Percentiles rank a stretch among this genome's conserved stretches.
Evolutionary conservation across 2,113 vertebrate species (phyloP).

Genomic region (Coreoperca whiteheadi): DNA sequence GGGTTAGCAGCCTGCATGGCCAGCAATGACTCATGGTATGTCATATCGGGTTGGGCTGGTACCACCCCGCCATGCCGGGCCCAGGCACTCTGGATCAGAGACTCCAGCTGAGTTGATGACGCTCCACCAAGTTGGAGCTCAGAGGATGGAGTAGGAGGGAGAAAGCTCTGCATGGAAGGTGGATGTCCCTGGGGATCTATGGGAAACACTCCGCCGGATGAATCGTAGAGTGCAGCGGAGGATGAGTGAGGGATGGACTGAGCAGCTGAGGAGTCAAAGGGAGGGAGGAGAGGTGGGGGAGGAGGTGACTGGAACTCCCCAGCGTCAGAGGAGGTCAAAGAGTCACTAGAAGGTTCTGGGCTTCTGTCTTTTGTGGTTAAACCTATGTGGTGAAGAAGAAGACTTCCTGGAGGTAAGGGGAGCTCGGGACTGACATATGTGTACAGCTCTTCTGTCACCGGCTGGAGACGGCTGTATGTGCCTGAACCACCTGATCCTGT

Average conservation of each 20-base stretch:
- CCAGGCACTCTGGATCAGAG: slow-evolving; percentile 81
- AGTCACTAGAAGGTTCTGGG: slow-evolving; percentile 95
- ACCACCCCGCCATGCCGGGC: slow-evolving; percentile 75
- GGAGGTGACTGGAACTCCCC: slow-evolving; percentile 92
- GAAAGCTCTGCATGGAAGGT: slow-evolving; percentile 81
- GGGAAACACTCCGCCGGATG: slow-evolving; percentile 43
- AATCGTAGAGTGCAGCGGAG: slow-evolving; percentile 60
- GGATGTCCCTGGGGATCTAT: slow-evolving; percentile 81
- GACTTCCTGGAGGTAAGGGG: slow-evolving; percentile 86
- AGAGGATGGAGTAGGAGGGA: slow-evolving; percentile 75
- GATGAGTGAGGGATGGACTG: slow-evolving; percentile 83
- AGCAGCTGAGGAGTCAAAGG: slow-evolving; percentile 78
- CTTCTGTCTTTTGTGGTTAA: slow-evolving; percentile 87
- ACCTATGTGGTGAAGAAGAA: slow-evolving; percentile 82
- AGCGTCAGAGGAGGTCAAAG: slow-evolving; percentile 92
- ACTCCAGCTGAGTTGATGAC: slow-evolving; percentile 71
- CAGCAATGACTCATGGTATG: slow-evolving; percentile 82
- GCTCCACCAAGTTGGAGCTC: slow-evolving; percentile 64
- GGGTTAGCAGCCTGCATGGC: slow-evolving; percentile 79
- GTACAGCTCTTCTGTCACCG: slow-evolving; percentile 93
- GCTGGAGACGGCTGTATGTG: slow-evolving; percentile 89
- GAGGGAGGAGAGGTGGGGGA: slow-evolving; percentile 63
- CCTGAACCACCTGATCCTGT: slow-evolving; percentile 77
- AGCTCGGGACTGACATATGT: slow-evolving; percentile 87
- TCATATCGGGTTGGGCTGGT: slow-evolving; percentile 77